Evolutionary conservation across 2,797 vertebrate genomes (phyloP).

Genomic region (Hydrocynus forskahlii): DNA sequence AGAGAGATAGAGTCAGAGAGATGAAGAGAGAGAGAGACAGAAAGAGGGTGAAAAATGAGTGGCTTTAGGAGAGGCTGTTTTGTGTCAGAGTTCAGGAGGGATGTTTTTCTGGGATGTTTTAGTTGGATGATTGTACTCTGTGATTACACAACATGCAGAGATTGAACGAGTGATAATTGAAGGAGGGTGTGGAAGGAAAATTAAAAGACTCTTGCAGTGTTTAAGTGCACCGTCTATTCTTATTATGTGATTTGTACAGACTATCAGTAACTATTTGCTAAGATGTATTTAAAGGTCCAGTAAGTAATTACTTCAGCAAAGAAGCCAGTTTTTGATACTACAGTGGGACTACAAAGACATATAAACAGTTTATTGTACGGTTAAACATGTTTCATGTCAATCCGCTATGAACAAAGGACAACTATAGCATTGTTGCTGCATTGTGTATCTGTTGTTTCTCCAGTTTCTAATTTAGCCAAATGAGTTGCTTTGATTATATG

Average conservation of each 20-base stretch:
- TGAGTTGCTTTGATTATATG: not conserved
- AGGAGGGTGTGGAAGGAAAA: not conserved
- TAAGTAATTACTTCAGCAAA: not conserved
- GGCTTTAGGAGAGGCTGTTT: constrained; percentile 22
- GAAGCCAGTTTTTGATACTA: not conserved
- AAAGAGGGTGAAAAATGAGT: constrained; percentile 26
- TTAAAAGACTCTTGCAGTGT: constrained; percentile 8
- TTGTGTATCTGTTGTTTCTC: not conserved
- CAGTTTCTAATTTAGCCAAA: not conserved
- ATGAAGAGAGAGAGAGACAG: not conserved
- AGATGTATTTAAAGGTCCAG: not conserved
- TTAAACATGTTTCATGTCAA: not conserved
- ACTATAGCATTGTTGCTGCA: not conserved
- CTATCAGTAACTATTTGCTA: not conserved
- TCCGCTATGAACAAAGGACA: not conserved
- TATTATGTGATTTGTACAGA: constrained; percentile 11
- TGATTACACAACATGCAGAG: constrained; percentile 40
- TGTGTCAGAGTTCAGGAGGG: constrained; percentile 31
- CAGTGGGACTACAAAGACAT: not conserved
- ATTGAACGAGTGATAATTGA: constrained; percentile 15
- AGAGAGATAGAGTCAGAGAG: not conserved
- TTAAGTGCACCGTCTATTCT: not conserved
- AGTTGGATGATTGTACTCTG: constrained; percentile 34
- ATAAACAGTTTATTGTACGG: not conserved
- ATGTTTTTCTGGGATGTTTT: constrained; percentile 46